Percentiles rank a stretch among this genome's conserved stretches.
Conservation (phyloP, 2,888 invertebrate genomes). For the Arge pagana region DNA sequence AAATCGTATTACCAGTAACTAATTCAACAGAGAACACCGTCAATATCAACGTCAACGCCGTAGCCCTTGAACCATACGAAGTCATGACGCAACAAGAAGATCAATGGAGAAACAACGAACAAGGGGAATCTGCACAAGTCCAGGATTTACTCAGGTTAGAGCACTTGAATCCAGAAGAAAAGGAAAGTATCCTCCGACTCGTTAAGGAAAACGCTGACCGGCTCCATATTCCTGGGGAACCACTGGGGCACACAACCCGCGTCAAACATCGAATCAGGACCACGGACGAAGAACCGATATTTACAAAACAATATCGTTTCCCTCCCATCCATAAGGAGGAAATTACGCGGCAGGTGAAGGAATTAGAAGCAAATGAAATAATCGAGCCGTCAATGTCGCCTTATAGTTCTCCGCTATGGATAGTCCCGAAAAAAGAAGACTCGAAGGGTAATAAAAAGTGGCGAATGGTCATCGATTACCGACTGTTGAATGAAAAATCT, state of each 20-base stretch:
- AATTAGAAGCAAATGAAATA: background rate
- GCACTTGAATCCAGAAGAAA: background rate
- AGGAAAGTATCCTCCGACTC: background rate
- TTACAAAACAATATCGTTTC: background rate
- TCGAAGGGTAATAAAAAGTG: conserved; percentile 11
- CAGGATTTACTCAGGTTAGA: background rate
- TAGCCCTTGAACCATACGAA: no score
- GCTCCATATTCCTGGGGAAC: background rate
- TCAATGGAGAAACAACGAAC: no score
- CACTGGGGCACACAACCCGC: background rate
- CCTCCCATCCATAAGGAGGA: background rate
- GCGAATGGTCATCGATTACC: conserved; percentile 17
- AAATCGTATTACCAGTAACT: no score
- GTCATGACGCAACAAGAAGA: no score
- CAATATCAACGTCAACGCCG: no score
- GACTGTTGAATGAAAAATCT: conserved; percentile 14
- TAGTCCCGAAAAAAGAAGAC: conserved; percentile 19
- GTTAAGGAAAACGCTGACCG: conserved; percentile 9
- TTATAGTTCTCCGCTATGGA: conserved; percentile 15
- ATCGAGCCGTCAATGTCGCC: background rate
- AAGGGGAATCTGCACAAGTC: background rate
- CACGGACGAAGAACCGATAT: background rate
- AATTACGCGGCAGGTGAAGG: background rate
- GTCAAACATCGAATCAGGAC: background rate
- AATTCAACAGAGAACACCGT: no score